Conservation (phyloP, 2,888 invertebrate genomes). For the Griposia aprilina region DNA sequence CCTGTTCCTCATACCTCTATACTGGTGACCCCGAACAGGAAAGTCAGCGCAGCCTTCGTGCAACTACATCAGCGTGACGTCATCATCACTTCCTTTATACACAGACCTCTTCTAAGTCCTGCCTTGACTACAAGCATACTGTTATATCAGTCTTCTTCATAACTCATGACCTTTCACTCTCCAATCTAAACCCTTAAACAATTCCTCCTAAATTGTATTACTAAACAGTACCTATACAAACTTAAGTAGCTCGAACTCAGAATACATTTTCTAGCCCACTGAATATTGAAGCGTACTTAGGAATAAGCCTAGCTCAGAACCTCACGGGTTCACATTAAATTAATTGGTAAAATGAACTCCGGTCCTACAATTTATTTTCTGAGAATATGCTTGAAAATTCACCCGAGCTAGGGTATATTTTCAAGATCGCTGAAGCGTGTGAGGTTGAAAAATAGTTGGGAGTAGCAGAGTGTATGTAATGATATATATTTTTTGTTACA, state of each 20-base stretch:
- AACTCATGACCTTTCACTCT: background rate
- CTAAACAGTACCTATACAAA: background rate
- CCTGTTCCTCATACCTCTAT: no score
- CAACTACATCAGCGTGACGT: no score
- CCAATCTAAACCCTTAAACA: background rate
- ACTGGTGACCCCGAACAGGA: no score
- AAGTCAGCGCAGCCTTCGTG: no score
- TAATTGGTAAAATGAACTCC: slow-evolving; percentile 49
- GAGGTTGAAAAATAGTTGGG: slow-evolving; percentile 39
- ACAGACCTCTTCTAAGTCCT: background rate
- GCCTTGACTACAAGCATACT: background rate
- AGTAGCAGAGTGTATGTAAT: background rate
- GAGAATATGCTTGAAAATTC: slow-evolving; percentile 17
- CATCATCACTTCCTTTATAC: no score
- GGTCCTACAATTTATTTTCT: slow-evolving; percentile 44
- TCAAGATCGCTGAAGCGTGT: slow-evolving; percentile 48
- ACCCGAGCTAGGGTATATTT: slow-evolving; percentile 33
- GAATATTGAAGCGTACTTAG: slow-evolving; percentile 40
- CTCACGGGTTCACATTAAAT: slow-evolving; percentile 32
- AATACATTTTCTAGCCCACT: slow-evolving; percentile 48
- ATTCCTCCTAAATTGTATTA: background rate
- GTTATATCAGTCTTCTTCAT: background rate
- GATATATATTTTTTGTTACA: slow-evolving; percentile 1
- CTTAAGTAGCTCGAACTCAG: background rate
- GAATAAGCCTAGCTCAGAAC: slow-evolving; percentile 27